A percentile compares a stretch with the other conserved stretches of the same genome.
phyloP scores from a whole-genome alignment of 2,888 invertebrate genomes.

The Archips crataeganus region DNA sequence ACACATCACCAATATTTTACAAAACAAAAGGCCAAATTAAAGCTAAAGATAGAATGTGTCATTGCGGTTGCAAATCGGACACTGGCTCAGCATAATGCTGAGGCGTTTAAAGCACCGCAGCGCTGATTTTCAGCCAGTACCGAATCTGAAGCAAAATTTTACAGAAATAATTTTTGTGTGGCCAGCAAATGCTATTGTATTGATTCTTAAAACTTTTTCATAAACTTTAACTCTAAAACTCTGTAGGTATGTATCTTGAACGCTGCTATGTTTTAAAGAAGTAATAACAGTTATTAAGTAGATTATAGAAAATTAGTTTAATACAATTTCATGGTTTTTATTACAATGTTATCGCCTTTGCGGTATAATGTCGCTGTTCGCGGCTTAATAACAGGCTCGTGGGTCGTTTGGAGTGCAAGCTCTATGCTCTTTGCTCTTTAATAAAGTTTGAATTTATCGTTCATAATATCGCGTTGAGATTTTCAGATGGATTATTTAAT shows the following conservation, averaged over 20 bases:
- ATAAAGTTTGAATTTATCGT: constrained; percentile 24
- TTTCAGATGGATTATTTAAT: constrained; percentile 20
- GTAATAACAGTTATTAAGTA: constrained; percentile 38
- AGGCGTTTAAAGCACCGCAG: too few relatives aligned
- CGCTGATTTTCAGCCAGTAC: too few relatives aligned
- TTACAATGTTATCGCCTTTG: constrained; percentile 35
- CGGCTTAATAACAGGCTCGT: constrained; percentile 33
- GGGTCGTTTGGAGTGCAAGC: constrained; percentile 23
- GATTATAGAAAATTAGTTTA: constrained; percentile 38
- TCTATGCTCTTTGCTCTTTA: constrained; percentile 32
- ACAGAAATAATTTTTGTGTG: too few relatives aligned
- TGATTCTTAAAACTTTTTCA: too few relatives aligned
- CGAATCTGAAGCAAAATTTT: too few relatives aligned
- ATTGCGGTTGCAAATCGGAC: too few relatives aligned
- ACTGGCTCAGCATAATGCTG: too few relatives aligned
- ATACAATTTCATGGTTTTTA: constrained; percentile 35
- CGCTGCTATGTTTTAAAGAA: constrained; percentile 27
- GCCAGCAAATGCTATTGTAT: too few relatives aligned
- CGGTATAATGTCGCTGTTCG: constrained; percentile 35
- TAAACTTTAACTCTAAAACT: not conserved
- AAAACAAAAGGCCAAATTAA: too few relatives aligned
- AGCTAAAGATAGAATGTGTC: too few relatives aligned
- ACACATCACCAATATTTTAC: too few relatives aligned
- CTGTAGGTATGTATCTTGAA: not conserved
- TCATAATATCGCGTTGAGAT: constrained; percentile 4